phyloP scores from a whole-genome alignment of 2,113 vertebrate genomes.

The Synchiropus splendidus region DNA sequence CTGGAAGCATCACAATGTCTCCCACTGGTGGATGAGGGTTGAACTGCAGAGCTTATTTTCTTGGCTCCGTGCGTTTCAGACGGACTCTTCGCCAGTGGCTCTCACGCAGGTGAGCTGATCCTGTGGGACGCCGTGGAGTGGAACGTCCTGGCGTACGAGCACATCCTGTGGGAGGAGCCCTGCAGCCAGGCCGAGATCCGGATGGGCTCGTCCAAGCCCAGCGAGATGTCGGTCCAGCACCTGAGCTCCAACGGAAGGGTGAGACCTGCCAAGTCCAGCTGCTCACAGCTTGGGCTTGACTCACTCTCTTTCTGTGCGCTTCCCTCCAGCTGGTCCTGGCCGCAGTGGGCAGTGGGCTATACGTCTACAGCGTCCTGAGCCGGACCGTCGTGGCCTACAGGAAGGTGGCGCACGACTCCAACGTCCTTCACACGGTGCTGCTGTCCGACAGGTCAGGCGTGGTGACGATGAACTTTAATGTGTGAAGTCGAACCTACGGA shows the following conservation, averaged over 20 bases:
- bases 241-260: slow-evolving; percentile 82
- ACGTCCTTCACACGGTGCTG: slow-evolving; percentile 73
- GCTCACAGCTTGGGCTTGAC: not conserved
- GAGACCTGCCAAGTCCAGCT: slow-evolving; percentile 19
- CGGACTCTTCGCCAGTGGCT: slow-evolving; percentile 79
- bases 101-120: slow-evolving; percentile 84
- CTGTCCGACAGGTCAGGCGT: slow-evolving; percentile 41
- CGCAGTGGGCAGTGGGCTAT: slow-evolving; percentile 87
- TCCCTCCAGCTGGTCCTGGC: slow-evolving; percentile 75
- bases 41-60: too few species aligned
- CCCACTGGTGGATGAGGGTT: too few species aligned
- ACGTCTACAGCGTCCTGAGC: slow-evolving; percentile 78
- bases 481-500: not conserved
- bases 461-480: not conserved
- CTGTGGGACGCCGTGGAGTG: slow-evolving; percentile 84
- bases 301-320: slow-evolving; percentile 7
- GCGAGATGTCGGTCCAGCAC: slow-evolving; percentile 82
- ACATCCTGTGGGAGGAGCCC: slow-evolving; percentile 78
- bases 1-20: too few species aligned
- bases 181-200: slow-evolving; percentile 75
- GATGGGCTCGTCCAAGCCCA: slow-evolving; percentile 73
- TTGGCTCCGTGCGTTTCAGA: slow-evolving; percentile 25
- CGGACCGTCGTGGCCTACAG: slow-evolving; percentile 84
- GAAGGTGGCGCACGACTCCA: slow-evolving; percentile 87
- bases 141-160: slow-evolving; percentile 73